Percentiles rank a stretch among this genome's conserved stretches.
phyloP scores from a whole-genome alignment of 2,113 vertebrate genomes.

The Eurystomus gularis region DNA sequence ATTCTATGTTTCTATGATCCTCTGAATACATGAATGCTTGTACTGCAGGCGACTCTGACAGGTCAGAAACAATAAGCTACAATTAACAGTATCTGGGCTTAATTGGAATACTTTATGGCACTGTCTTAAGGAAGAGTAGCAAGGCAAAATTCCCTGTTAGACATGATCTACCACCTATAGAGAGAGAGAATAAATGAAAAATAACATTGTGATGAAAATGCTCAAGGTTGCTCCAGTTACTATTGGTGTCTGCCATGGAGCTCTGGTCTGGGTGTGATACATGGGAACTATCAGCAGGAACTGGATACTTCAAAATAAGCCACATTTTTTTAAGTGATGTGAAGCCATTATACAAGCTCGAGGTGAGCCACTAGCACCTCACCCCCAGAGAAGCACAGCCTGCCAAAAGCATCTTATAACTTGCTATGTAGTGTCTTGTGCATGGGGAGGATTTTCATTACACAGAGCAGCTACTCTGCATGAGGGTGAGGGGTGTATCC shows the following conservation, averaged over 20 bases:
- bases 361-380: neutral
- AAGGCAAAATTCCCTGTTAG: neutral
- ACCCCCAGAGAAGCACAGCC: neutral
- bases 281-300: neutral
- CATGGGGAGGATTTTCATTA: neutral
- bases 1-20: too few relatives aligned
- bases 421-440: neutral
- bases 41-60: neutral
- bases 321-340: neutral
- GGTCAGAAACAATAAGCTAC: neutral
- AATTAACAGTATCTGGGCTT: neutral
- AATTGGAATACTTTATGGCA: neutral
- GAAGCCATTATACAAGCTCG: neutral
- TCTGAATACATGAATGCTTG: neutral
- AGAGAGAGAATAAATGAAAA: neutral
- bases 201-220: neutral
- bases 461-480: neutral
- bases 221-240: neutral
- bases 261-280: neutral
- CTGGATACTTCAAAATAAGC: neutral
- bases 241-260: neutral
- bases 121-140: neutral
- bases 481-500: neutral
- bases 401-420: neutral
- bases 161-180: neutral